Evolutionary conservation across 2,113 vertebrate genomes (phyloP).

Genomic region (Peucedramus taeniatus): DNA sequence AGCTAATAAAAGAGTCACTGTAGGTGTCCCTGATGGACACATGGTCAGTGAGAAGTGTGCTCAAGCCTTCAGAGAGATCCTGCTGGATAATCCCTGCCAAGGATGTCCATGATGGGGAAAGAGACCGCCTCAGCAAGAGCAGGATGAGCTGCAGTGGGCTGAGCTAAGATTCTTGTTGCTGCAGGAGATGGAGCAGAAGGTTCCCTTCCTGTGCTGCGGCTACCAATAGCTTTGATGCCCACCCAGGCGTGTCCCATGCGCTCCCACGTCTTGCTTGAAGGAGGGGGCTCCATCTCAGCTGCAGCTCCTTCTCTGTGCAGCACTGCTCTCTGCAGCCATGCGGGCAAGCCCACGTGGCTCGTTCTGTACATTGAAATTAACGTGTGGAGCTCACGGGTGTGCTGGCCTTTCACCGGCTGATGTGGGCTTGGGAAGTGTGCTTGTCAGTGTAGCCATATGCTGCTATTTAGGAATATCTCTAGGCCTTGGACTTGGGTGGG

Average conservation of each 20-base stretch:
- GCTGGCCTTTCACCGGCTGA: neutral
- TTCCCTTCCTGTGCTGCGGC: neutral
- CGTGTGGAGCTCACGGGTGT: neutral
- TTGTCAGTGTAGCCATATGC: constrained; percentile 24
- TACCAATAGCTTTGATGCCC: neutral
- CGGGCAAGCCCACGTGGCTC: neutral
- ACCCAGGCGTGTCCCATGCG: rapidly evolving
- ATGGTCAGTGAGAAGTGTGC: rapidly evolving
- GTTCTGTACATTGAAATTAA: neutral
- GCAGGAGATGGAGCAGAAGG: neutral
- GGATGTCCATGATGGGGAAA: neutral
- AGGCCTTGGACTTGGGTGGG: constrained; percentile 24
- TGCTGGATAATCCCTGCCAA: rapidly evolving
- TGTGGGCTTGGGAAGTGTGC: neutral
- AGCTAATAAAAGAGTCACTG: neutral
- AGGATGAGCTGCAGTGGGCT: neutral
- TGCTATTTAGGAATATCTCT: neutral
- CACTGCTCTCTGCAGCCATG: neutral
- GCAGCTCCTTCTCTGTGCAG: neutral
- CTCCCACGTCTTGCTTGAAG: neutral
- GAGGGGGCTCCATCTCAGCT: neutral
- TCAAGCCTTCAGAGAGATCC: neutral
- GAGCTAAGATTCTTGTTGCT: neutral
- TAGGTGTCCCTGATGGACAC: neutral
- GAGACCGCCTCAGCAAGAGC: neutral